Base-by-base conservation (phyloP, 2,888 invertebrate genomes). In the Sylvicola cinctus region DNA sequence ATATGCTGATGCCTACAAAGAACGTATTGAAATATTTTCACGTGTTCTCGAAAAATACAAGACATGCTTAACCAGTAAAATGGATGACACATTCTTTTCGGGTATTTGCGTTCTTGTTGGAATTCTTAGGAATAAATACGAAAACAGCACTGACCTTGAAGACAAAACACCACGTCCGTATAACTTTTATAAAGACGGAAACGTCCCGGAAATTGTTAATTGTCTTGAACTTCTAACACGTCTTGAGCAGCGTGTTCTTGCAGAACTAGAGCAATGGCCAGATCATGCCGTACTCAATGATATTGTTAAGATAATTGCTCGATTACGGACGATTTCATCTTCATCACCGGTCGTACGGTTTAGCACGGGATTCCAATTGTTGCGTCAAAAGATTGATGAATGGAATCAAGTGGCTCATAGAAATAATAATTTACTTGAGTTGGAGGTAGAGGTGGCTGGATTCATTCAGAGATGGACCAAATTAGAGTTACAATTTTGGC, bases 361-460 rank as follows among this genome's bases (percentile, higher is more conserved):
- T 49, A 68, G 91, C 2, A 79, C 83, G 0, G 93, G 93, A 1
- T 62, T 96, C 34, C 96, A 98, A 55, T 61, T 91, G 32, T 60
- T 98, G 2, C 62, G 95, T 2, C 74, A 76, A 39, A 80, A 83
- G 46, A 65, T 81, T 33, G 71, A 88, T 41, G 80, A 88, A 46
- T 95, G 93, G 95, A 87, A 95, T 52, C 74, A 77, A 45, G 80
- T 83, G 43, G 90, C 93, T 0, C 85, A 87, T 46, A 72, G 68
- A 42, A 78, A 76, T 5, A 85, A 93, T 38, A 84, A 84, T 41
- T 59, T 99, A 47, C 65, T 70, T 1, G 65, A 69, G 1, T 66
- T 80, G 38, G 70, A 84, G n/a, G 55, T 70, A 17, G 65, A 67
- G 17, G 62, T 96, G 2, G 80, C 81, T 0, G 69, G 74, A 39